Percentiles rank a stretch among this genome's conserved stretches.
Conservation (phyloP, 23 tunicate genomes). For the Ciona savignyi region DNA sequence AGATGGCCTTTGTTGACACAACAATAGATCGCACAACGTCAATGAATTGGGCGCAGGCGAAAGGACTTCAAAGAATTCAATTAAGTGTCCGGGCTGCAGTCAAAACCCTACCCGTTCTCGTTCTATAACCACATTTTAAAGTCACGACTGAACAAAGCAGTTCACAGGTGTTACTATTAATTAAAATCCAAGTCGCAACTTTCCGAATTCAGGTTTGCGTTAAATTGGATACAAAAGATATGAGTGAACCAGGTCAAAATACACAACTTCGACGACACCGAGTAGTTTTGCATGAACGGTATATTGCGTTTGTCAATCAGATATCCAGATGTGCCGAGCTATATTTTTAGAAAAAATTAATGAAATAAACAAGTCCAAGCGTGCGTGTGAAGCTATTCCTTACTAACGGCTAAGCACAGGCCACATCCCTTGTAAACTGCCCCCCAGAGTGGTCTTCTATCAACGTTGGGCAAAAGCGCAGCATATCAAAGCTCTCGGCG, state of each 20-base stretch:
- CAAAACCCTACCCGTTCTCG: neutral
- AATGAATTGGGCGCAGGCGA: neutral
- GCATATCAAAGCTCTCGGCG: neutral
- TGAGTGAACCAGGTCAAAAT: no score
- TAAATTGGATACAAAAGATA: no score
- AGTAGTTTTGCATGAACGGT: no score
- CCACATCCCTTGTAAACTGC: slow-evolving; percentile 1
- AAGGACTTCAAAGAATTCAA: neutral
- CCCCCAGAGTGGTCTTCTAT: slow-evolving; percentile 1
- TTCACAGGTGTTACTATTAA: neutral
- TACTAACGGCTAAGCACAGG: neutral
- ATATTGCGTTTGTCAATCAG: no score
- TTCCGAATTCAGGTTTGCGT: no score
- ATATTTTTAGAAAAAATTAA: neutral
- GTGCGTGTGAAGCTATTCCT: neutral
- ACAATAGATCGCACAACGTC: neutral
- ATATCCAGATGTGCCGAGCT: no score
- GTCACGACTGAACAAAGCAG: neutral
- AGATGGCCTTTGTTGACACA: neutral
- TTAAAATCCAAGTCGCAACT: neutral
- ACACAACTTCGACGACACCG: no score
- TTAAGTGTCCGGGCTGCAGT: slow-evolving; percentile 2
- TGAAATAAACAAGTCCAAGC: neutral
- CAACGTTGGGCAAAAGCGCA: slow-evolving; percentile 1
- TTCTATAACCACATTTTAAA: neutral